Evolutionary conservation across 1,140 invertebrate genomes (phyloP).

Genomic region (Aphelinus atriplicis): DNA sequence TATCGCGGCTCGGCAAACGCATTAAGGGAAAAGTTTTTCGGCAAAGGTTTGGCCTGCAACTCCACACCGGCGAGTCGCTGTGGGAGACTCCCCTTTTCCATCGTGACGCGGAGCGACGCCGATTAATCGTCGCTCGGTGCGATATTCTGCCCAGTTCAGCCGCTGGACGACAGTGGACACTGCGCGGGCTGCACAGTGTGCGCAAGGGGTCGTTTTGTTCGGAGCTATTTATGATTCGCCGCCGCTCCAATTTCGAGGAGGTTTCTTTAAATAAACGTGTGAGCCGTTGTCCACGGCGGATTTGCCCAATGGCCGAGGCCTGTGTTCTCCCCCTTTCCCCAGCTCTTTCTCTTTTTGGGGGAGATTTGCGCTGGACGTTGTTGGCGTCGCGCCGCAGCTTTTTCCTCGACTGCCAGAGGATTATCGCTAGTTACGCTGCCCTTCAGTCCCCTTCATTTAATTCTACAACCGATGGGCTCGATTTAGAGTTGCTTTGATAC

Average conservation of each 20-base stretch:
- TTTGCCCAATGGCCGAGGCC: too few species aligned
- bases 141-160: not conserved
- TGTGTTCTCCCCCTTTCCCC: not conserved
- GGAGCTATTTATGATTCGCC: constrained; percentile 32
- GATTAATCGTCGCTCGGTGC: constrained; percentile 35
- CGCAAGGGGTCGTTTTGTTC: constrained; percentile 33
- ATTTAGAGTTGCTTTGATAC: too few species aligned
- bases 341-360: not conserved
- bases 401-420: not conserved
- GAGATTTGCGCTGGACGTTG: not conserved
- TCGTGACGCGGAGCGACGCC: not conserved
- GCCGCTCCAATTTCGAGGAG: constrained; percentile 29
- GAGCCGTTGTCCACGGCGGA: too few species aligned
- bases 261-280: constrained; percentile 27
- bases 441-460: too few species aligned
- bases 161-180: not conserved
- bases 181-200: not conserved
- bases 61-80: not conserved
- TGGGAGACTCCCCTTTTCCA: constrained; percentile 19
- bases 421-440: not conserved
- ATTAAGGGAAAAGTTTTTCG: constrained; percentile 11
- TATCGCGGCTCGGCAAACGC: constrained; percentile 1
- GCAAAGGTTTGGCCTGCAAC: not conserved
- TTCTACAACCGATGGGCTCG: too few species aligned
- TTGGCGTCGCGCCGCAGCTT: too few species aligned